phyloP scores from a whole-genome alignment of 2,113 vertebrate species.

The Chloropsis cyanopogon region DNA sequence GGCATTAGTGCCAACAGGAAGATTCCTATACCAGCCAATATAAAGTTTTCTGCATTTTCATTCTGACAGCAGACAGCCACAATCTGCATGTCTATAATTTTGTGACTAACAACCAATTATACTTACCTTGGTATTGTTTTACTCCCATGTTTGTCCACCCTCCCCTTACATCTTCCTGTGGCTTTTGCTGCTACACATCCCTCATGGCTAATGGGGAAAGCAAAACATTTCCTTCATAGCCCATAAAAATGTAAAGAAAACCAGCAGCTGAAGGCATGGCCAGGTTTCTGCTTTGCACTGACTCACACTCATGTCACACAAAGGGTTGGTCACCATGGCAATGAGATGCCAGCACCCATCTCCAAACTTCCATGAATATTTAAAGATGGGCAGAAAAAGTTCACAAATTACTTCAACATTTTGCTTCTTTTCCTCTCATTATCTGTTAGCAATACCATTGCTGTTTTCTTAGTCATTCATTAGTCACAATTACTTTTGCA shows the following conservation, averaged over 20 bases:
- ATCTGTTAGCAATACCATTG: rapidly evolving
- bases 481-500: background rate
- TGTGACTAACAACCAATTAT: background rate
- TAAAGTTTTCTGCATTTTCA: background rate
- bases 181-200: background rate
- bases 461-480: background rate
- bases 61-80: background rate
- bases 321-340: background rate
- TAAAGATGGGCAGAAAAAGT: background rate
- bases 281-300: background rate
- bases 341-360: background rate
- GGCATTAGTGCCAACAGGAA: background rate
- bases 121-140: background rate
- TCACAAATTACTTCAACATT: background rate
- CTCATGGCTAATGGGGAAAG: background rate
- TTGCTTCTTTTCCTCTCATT: background rate
- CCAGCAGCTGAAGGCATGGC: background rate
- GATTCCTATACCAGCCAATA: background rate
- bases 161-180: background rate
- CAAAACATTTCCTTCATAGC: background rate
- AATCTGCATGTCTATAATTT: background rate
- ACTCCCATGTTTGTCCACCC: background rate
- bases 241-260: background rate
- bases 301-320: background rate
- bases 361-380: background rate